phyloP scores from a whole-genome alignment of 2,113 vertebrate species.

The Marcusenius ussheri region DNA sequence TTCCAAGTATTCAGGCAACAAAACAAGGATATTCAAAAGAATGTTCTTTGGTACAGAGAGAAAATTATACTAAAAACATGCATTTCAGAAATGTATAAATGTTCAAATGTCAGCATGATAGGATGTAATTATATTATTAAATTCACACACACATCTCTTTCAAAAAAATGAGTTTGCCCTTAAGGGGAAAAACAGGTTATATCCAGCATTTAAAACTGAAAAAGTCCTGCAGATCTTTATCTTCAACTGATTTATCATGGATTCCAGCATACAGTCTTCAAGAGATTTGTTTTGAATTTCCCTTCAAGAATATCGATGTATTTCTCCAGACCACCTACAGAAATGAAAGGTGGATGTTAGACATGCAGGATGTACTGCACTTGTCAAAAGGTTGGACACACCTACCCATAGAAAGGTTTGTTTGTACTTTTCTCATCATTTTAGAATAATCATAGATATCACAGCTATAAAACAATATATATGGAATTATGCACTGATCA shows the following conservation, averaged over 20 bases:
- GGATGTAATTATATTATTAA: neutral
- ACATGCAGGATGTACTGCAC: neutral
- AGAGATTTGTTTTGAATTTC: conserved; percentile 47
- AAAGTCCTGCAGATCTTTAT: conserved; percentile 56
- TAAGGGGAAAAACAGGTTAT: conserved; percentile 28
- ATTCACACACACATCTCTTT: neutral
- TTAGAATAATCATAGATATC: neutral
- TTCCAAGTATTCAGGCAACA: neutral
- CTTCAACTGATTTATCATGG: conserved; percentile 48
- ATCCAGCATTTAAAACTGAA: conserved; percentile 60
- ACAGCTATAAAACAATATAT: neutral
- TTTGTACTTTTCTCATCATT: neutral
- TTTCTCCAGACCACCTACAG: conserved; percentile 52
- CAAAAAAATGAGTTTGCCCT: neutral
- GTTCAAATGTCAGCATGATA: neutral
- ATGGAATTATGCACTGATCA: neutral
- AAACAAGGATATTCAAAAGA: neutral
- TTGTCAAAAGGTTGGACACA: neutral
- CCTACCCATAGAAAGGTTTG: neutral
- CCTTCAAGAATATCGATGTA: conserved; percentile 53
- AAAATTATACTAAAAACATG: neutral
- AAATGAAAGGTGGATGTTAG: conserved; percentile 8
- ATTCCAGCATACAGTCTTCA: conserved; percentile 49
- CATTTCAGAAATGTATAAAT: neutral
- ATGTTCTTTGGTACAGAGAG: neutral